These are phyloP conservation scores for Acrobasis suavella DNA, from an alignment of 2,888 invertebrate genomes.

Conservation along the genomic window DNA sequence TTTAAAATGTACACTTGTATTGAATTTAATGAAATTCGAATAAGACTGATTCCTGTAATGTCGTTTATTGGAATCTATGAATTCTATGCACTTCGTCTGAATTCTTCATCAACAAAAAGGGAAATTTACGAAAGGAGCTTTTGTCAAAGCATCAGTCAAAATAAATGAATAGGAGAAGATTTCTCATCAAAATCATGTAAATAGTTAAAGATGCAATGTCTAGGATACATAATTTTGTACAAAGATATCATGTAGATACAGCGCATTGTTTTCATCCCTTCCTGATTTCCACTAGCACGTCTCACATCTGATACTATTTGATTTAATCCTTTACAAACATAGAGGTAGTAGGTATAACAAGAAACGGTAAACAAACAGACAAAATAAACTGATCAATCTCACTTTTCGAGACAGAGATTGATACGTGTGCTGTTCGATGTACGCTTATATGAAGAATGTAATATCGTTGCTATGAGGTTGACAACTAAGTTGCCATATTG, in stretches of 20 bases:
- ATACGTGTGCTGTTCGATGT: not conserved
- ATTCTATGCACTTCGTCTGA: not conserved
- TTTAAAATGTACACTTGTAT: too few species aligned
- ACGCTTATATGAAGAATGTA: not conserved
- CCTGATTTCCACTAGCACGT: not conserved
- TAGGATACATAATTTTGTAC: too few species aligned
- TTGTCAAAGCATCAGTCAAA: too few species aligned
- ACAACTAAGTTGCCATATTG: too few species aligned
- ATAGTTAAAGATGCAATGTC: too few species aligned
- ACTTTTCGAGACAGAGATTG: constrained; percentile 17
- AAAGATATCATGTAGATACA: too few species aligned
- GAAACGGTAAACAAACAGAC: not conserved
- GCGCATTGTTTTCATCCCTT: too few species aligned
- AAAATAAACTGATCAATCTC: constrained; percentile 12
- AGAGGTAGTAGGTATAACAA: not conserved
- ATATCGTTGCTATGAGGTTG: not conserved
- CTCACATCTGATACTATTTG: not conserved
- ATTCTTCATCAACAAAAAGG: constrained; percentile 1
- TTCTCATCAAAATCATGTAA: too few species aligned
- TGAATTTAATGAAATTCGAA: too few species aligned
- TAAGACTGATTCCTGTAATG: not conserved
- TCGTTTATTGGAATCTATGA: not conserved
- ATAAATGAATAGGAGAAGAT: too few species aligned
- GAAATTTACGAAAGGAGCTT: not conserved
- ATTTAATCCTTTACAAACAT: not conserved